These are phyloP conservation scores for Anseranas semipalmata DNA, from an alignment of 2,113 vertebrate species.

Conservation along the genomic window DNA sequence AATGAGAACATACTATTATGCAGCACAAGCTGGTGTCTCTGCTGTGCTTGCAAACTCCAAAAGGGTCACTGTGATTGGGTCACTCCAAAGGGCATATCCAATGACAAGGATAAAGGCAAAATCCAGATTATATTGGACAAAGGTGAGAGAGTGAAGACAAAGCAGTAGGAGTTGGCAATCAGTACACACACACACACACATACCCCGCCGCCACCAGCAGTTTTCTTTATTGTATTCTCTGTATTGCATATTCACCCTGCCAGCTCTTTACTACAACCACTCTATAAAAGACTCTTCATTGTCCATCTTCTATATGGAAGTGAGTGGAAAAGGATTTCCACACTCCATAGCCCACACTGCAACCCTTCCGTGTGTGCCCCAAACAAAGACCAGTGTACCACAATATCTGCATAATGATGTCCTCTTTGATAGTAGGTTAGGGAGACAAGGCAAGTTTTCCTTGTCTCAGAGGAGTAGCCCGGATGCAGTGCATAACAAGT, in stretches of 20 bases:
- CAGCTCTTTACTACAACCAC: background rate
- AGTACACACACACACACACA: background rate
- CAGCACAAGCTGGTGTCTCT: background rate
- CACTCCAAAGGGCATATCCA: conserved; percentile 23
- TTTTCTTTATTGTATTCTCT: conserved; percentile 15
- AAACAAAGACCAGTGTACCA: background rate
- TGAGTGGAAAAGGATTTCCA: conserved; percentile 33
- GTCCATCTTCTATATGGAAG: background rate
- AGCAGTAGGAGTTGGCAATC: background rate
- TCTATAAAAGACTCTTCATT: background rate
- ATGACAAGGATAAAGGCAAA: background rate
- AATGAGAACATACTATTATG: background rate
- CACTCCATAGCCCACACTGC: background rate
- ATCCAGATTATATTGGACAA: conserved; percentile 19
- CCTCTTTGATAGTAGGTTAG: background rate
- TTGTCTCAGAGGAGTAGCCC: conserved; percentile 4
- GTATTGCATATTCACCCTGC: background rate
- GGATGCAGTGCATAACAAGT: background rate
- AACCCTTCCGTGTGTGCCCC: background rate
- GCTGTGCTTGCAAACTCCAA: background rate
- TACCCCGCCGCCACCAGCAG: background rate
- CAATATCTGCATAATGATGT: background rate
- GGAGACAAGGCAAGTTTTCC: conserved; percentile 4
- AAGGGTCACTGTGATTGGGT: background rate
- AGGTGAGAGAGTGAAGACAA: conserved; percentile 25